phyloP scores from a whole-genome alignment of 2,113 vertebrate genomes.

The Coracopsis vasa region DNA sequence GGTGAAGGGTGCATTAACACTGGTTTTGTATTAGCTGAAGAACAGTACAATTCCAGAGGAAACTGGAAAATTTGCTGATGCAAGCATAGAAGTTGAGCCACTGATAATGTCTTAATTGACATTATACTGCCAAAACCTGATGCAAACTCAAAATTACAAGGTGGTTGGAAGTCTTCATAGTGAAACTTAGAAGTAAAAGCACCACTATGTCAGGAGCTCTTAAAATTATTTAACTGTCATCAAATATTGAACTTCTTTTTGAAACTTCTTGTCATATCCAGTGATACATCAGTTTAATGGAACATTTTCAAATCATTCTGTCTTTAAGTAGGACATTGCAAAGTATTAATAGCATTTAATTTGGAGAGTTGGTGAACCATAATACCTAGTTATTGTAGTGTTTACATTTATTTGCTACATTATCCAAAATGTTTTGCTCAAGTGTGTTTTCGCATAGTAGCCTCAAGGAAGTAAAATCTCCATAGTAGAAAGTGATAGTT shows the following conservation, averaged over 20 bases:
- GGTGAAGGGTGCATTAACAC: not conserved
- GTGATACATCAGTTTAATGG: conserved; percentile 37
- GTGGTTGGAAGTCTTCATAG: not conserved
- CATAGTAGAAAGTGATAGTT: not conserved
- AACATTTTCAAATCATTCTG: conserved; percentile 32
- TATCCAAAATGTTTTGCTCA: not conserved
- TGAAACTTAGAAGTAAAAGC: not conserved
- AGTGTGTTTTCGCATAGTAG: not conserved
- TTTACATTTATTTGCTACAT: not conserved
- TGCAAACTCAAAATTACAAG: not conserved
- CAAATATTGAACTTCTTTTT: conserved; percentile 30
- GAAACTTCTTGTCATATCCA: not conserved
- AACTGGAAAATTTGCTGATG: not conserved
- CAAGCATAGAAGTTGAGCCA: accelerated
- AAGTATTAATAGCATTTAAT: conserved; percentile 29
- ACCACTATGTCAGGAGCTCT: not conserved
- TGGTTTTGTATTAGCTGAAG: not conserved
- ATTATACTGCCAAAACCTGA: not conserved
- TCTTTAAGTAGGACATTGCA: not conserved
- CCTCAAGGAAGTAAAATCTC: not conserved
- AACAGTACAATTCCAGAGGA: not conserved
- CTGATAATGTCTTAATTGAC: not conserved
- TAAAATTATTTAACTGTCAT: not conserved
- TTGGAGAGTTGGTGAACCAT: not conserved
- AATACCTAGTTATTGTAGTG: not conserved